These are phyloP conservation scores for Atta colombica DNA, from an alignment of 1,140 invertebrate genomes.

Conservation along the genomic window DNA sequence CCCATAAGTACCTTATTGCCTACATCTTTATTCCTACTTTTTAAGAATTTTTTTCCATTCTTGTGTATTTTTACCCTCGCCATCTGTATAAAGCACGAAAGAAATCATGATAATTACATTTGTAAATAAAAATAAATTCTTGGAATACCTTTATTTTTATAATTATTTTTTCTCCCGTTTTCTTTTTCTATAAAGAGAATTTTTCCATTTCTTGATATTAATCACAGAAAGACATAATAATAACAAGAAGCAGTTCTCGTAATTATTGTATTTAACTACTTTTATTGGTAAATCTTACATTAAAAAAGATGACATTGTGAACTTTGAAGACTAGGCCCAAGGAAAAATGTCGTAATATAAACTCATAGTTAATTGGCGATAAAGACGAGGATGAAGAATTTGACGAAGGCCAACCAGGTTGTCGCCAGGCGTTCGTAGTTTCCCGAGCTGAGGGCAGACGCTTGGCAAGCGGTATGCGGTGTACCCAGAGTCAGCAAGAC, in stretches of 20 bases:
- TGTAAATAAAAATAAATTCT: slow-evolving; percentile 75
- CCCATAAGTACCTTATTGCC: not conserved
- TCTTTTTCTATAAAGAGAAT: too few species aligned
- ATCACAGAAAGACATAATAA: not conserved
- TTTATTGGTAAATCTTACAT: slow-evolving; percentile 70
- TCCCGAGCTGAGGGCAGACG: slow-evolving; percentile 86
- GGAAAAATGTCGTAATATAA: not conserved
- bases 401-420: slow-evolving; percentile 78
- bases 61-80: slow-evolving; percentile 4
- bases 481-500: slow-evolving; percentile 85
- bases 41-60: slow-evolving; percentile 3
- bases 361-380: slow-evolving; percentile 74
- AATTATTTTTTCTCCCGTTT: not conserved
- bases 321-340: slow-evolving; percentile 36
- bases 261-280: slow-evolving; percentile 28
- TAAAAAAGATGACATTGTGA: slow-evolving; percentile 50
- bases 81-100: slow-evolving; percentile 70
- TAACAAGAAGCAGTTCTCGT: slow-evolving; percentile 3
- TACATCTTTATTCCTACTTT: not conserved
- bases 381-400: slow-evolving; percentile 77
- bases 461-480: slow-evolving; percentile 87
- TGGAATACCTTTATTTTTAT: slow-evolving; percentile 13
- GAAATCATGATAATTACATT: slow-evolving; percentile 61
- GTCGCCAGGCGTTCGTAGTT: slow-evolving; percentile 80
- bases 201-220: not conserved